phyloP scores from a whole-genome alignment of 2,888 invertebrate species.

The Philopedon plagiatum region DNA sequence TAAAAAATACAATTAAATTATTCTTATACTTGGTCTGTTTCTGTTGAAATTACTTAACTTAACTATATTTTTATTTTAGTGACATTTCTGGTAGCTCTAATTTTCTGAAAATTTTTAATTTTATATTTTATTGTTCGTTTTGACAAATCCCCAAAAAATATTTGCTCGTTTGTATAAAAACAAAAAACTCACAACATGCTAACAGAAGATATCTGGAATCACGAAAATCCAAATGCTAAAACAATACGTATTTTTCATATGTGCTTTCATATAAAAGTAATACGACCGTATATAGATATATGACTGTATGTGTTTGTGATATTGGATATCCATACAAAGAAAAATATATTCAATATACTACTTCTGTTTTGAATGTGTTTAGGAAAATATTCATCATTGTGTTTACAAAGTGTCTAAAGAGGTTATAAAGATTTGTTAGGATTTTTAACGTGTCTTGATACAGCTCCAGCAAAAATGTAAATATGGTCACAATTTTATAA shows the following conservation, averaged over 20 bases:
- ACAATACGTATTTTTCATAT: constrained; percentile 8
- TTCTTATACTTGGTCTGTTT: no score
- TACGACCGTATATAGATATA: constrained; percentile 6
- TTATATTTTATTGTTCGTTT: no score
- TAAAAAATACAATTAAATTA: no score
- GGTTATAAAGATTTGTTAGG: no score
- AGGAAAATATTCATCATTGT: background rate
- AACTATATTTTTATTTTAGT: no score
- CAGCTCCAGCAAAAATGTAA: no score
- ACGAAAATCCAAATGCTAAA: constrained; percentile 1
- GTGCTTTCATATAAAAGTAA: background rate
- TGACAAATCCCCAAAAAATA: no score
- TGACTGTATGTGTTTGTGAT: background rate
- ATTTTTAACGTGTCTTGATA: no score
- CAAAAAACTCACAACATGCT: constrained; percentile 5
- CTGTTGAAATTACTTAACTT: no score
- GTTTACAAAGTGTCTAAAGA: background rate
- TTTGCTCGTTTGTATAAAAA: background rate
- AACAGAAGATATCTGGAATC: background rate
- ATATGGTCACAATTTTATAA: no score
- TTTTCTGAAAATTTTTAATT: no score
- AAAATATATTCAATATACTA: background rate
- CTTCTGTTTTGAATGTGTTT: background rate
- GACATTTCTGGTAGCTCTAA: no score
- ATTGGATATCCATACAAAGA: background rate